Evolutionary conservation across 30 jellyfish, hydroid and myxozoan genomes (phyloP), one percentile per base, ranked within the genome.

Genomic region (Morbakka virulenta): DNA sequence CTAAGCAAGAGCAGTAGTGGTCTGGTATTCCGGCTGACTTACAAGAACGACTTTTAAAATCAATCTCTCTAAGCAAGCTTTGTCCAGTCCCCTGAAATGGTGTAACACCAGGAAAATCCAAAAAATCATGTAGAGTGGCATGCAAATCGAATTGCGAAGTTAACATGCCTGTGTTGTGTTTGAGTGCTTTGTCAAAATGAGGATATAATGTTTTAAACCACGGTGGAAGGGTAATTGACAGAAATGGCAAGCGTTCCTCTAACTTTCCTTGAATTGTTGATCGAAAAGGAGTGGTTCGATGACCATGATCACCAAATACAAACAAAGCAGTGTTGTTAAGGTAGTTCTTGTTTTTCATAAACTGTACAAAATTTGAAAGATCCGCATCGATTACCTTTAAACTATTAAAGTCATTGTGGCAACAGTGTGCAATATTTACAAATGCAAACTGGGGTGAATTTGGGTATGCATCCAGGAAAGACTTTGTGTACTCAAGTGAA

Each of bases 271-370:
- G 95, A 12, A 72, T 32, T 29, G 96, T 64, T 1, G 72, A 31
- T 35, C 97, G 81, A 52, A 82, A 89, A 2, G 51, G 63, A 23
- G 87, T 29, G 13, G 80, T 48, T 29, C 97, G 52, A 1, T 75
- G 89, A 2, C 97, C 97, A 50, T 89, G 97, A 57, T 89, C 97
- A 6, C 95, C 97, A 47, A 76, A 66, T n/a, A 78, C 24, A 28
- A 89, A 14, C 25, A 89, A 36, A 12, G 83, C 69, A 1, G 95
- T 89, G 22, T 82, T 62, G 11, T 75, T 74, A 0, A 76, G 20
- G 23, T 73, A 68, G 26, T 78, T 82, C 12, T 31, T 62, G 9
- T 32, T 50, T 50, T 75, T 57, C 85, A 76, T 26, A 2, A 0
- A 50, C 30, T 84, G 29, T 2, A 84, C 27, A 48, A 84, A 35